phyloP scores from a whole-genome alignment of 2,113 vertebrate genomes.

The Archocentrus centrarchus region DNA sequence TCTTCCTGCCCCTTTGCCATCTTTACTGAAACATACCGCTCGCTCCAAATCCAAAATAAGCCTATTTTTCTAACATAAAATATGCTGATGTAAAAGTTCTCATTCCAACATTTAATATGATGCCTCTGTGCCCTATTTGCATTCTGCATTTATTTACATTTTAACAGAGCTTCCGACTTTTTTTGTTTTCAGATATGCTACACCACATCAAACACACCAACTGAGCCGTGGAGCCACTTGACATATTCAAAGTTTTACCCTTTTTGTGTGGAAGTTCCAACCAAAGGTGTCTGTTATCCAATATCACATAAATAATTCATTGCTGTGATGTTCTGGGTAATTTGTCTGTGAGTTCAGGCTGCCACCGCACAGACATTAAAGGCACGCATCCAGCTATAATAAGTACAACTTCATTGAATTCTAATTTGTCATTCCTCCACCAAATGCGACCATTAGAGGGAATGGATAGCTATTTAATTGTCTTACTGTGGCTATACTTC shows the following conservation, averaged over 20 bases:
- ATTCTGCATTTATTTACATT: neutral
- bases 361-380: conserved; percentile 52
- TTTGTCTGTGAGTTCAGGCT: conserved; percentile 67
- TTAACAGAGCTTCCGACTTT: neutral
- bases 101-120: neutral
- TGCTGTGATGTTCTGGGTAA: conserved; percentile 56
- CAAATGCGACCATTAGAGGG: conserved; percentile 65
- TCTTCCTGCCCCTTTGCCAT: neutral
- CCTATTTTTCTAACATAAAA: neutral
- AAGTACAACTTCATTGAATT: conserved; percentile 72
- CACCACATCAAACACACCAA: conserved; percentile 12
- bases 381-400: conserved; percentile 66
- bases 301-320: conserved; percentile 58
- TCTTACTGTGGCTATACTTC: conserved; percentile 58
- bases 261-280: conserved; percentile 32
- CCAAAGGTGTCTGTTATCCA: conserved; percentile 34
- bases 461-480: conserved; percentile 74
- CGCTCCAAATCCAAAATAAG: neutral
- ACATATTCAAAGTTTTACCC: conserved; percentile 18
- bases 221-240: neutral
- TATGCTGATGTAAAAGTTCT: neutral
- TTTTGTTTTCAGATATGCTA: accelerated
- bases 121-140: neutral
- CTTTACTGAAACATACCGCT: neutral
- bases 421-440: conserved; percentile 73